These are phyloP conservation scores for Sorex fumeus DNA, from an alignment of 2,113 vertebrate genomes.

Conservation along the genomic window DNA sequence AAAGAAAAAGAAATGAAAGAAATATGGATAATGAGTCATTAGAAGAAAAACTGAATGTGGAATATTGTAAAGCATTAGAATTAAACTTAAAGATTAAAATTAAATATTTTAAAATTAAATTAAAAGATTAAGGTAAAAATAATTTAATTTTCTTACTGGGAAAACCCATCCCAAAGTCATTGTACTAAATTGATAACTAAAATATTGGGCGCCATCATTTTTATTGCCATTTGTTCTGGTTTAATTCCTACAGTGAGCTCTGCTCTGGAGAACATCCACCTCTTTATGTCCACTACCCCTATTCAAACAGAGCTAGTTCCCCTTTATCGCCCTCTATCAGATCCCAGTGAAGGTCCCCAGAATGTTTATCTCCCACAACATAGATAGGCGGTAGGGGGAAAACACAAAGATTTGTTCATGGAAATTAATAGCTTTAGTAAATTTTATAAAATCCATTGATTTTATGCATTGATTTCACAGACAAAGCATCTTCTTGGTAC, in stretches of 20 bases:
- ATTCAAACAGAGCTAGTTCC: neutral
- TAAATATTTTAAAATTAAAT: too few relatives aligned
- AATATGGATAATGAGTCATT: neutral
- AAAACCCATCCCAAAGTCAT: neutral
- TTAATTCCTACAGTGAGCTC: neutral
- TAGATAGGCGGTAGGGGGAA: neutral
- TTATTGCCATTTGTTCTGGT: neutral
- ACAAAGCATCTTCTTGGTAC: neutral
- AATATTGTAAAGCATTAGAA: too few relatives aligned
- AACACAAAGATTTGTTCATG: neutral
- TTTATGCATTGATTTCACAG: neutral
- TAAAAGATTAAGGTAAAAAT: too few relatives aligned
- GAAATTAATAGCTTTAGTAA: neutral
- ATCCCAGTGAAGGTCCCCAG: neutral
- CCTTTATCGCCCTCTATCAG: neutral
- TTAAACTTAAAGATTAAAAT: too few relatives aligned
- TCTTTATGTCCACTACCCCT: neutral
- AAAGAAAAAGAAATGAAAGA: neutral
- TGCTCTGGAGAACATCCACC: rapidly evolving
- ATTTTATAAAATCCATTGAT: neutral
- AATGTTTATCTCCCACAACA: neutral
- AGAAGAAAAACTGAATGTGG: too few relatives aligned
- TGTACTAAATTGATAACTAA: neutral
- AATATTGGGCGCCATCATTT: neutral
- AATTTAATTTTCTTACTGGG: neutral